Base-by-base conservation (phyloP, 30 jellyfish, hydroid and myxozoan genomes). In the Phacellophora camtschatica region DNA sequence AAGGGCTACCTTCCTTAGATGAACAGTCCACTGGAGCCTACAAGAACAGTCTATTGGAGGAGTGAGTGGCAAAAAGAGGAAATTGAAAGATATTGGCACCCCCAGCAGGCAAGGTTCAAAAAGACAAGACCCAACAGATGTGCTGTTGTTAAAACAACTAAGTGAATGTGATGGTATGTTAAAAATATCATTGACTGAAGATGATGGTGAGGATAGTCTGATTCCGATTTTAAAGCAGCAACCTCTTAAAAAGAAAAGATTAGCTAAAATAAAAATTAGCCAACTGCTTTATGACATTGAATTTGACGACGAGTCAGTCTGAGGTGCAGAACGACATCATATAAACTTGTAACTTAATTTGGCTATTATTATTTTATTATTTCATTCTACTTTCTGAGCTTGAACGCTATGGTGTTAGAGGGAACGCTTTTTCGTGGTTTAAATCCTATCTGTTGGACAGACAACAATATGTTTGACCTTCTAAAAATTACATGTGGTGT, bases 251-350 rank as follows among this genome's bases (percentile, higher is more conserved):
- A 66, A 66, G 63, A 66, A 66, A 27, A 66, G 80, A 18, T 31
- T 30, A 16, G 66, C 80, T 27, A 59, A 66, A 22, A 18, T 66
- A 62, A 36, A 66, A 30, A 66, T 66, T 39, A 61, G 36, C 39
- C 80, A 66, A 37, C 22, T 66, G 33, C 63, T 66, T 1, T 39
- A n/a, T 66, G 55, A 66, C 28, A 28, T 66, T 28, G 80, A 66
- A 39, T 66, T 66, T 66, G 53, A 33, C 19, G 79, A 65, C 57
- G 20, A 58, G n/a, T n/a, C n/a, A n/a, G n/a, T n/a, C n/a, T n/a
- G n/a, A n/a, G n/a, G 29, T 15, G 64, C 64, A 15, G n/a, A 15
- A 29, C n/a, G 22, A 49, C 64, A 49, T 30, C 64, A 49, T 15
- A 49, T 49, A 15, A 29, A 49, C 22, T 49, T 49, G 64, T 49